Percentiles rank a stretch among this genome's conserved stretches.
These are phyloP conservation scores for Phoenoteleia sp. DNA, from an alignment of 2,888 invertebrate genomes.

Conservation along the genomic window DNA sequence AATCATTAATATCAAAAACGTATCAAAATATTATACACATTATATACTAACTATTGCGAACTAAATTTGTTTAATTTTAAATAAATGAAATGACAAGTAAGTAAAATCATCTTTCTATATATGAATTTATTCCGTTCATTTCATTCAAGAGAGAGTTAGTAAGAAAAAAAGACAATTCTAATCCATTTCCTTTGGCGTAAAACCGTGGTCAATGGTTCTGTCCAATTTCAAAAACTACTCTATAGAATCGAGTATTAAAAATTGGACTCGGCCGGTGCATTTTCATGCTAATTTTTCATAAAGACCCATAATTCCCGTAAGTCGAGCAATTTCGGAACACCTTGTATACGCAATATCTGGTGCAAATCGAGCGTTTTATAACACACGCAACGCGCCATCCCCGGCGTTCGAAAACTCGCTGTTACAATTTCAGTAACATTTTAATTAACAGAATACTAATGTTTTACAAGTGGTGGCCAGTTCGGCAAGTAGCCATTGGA, in stretches of 20 bases:
- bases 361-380: slow-evolving; percentile 62
- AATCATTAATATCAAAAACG: too few relatives aligned
- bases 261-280: slow-evolving; percentile 43
- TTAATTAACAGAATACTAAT: slow-evolving; percentile 85
- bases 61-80: too few relatives aligned
- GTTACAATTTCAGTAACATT: slow-evolving; percentile 84
- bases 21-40: too few relatives aligned
- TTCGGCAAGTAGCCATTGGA: slow-evolving; percentile 69
- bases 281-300: slow-evolving; percentile 66
- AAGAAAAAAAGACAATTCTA: too few relatives aligned
- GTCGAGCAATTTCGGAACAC: slow-evolving; percentile 70
- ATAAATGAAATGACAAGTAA: too few relatives aligned
- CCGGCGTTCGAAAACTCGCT: slow-evolving; percentile 69
- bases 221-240: slow-evolving; percentile 10
- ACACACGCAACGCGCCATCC: slow-evolving; percentile 63
- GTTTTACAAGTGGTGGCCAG: slow-evolving; percentile 79
- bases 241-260: slow-evolving; percentile 49
- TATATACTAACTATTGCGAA: too few relatives aligned
- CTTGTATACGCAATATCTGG: slow-evolving; percentile 71
- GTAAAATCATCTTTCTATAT: too few relatives aligned
- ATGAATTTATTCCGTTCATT: too few relatives aligned
- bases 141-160: too few relatives aligned
- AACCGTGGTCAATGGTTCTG: too few relatives aligned
- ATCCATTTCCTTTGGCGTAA: too few relatives aligned
- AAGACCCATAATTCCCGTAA: slow-evolving; percentile 67